Evolutionary conservation across 2,888 invertebrate genomes (phyloP).

Genomic region (Odontothrips loti): DNA sequence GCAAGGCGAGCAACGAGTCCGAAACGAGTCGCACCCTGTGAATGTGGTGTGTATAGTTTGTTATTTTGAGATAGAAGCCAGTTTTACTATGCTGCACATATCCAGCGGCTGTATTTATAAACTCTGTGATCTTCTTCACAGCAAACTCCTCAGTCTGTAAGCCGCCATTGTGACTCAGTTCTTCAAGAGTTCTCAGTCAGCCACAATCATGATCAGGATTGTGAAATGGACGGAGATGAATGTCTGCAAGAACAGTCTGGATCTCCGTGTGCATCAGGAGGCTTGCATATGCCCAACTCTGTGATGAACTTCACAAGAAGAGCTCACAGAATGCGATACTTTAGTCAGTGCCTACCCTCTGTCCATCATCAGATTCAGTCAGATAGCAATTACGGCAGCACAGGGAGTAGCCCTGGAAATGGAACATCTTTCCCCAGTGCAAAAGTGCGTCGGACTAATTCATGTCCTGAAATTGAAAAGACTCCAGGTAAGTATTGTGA

Average conservation of each 20-base stretch:
- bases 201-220: conserved; percentile 34
- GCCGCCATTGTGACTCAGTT: conserved; percentile 47
- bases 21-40: conserved; percentile 35
- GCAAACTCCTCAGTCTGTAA: neutral
- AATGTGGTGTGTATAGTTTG: conserved; percentile 19
- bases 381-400: conserved; percentile 37
- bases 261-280: conserved; percentile 55
- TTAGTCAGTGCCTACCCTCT: conserved; percentile 58
- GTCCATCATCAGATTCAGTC: conserved; percentile 33
- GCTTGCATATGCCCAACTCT: conserved; percentile 53
- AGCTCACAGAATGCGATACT: conserved; percentile 56
- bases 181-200: conserved; percentile 42
- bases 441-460: conserved; percentile 58
- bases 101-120: no score
- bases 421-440: conserved; percentile 38
- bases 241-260: conserved; percentile 43
- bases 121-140: neutral
- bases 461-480: conserved; percentile 61
- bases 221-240: conserved; percentile 42
- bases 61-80: neutral
- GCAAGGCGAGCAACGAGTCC: conserved; percentile 42
- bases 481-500: conserved; percentile 32
- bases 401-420: conserved; percentile 50
- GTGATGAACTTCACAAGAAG: conserved; percentile 51
- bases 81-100: no score